These are phyloP conservation scores for Yponomeuta cagnagella DNA, from an alignment of 2,888 invertebrate species.

Conservation along the genomic window DNA sequence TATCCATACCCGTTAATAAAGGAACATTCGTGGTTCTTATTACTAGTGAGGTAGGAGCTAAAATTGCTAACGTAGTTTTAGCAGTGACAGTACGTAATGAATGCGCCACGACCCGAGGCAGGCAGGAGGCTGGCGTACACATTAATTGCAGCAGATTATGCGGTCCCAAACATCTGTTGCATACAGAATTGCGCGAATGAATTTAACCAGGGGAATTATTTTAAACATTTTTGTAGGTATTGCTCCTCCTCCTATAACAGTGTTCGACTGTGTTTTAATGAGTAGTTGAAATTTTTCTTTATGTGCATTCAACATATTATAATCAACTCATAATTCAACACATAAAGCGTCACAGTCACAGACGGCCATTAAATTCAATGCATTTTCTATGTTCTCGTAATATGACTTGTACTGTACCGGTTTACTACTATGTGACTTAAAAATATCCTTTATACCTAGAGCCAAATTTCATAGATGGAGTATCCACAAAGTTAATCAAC, in stretches of 20 bases:
- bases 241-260: neutral
- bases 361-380: too few relatives aligned
- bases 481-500: too few relatives aligned
- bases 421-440: too few relatives aligned
- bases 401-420: too few relatives aligned
- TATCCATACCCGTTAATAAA: neutral
- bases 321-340: too few relatives aligned
- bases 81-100: constrained; percentile 21
- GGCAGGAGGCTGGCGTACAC: constrained; percentile 18
- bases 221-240: neutral
- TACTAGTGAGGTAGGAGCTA: neutral
- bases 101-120: constrained; percentile 22
- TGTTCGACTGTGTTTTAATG: neutral
- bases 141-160: constrained; percentile 18
- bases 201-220: constrained; percentile 23
- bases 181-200: constrained; percentile 13
- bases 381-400: too few relatives aligned
- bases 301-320: too few relatives aligned
- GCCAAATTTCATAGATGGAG: too few relatives aligned
- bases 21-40: neutral
- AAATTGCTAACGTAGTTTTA: neutral
- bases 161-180: constrained; percentile 20
- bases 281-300: neutral
- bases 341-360: too few relatives aligned
- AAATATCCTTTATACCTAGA: too few relatives aligned